Percentiles rank a stretch among this genome's conserved stretches.
Evolutionary conservation across 2,888 invertebrate genomes (phyloP).

Genomic region (Trissonchulus latispiculum): DNA sequence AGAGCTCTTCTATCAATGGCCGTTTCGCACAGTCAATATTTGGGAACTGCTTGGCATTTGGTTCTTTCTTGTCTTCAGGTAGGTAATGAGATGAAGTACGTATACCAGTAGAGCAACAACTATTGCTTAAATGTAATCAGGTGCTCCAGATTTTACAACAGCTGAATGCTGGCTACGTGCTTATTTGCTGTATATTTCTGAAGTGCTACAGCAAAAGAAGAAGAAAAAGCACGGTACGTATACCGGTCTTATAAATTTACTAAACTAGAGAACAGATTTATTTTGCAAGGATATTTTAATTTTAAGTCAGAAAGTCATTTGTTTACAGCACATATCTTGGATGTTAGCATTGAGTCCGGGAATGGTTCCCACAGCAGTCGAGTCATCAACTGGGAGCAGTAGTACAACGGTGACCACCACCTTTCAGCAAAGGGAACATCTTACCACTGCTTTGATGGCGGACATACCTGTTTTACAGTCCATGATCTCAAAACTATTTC

Average conservation of each 20-base stretch:
- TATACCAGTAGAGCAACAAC: too few species aligned
- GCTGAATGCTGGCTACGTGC: background rate
- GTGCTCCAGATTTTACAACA: background rate
- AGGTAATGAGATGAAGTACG: slow-evolving; percentile 4
- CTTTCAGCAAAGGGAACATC: slow-evolving; percentile 38
- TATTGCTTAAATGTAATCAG: background rate
- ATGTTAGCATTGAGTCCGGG: slow-evolving; percentile 89
- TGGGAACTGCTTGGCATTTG: slow-evolving; percentile 89
- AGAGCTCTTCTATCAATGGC: slow-evolving; percentile 75
- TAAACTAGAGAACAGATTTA: too few species aligned
- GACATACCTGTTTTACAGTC: slow-evolving; percentile 67
- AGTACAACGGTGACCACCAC: too few species aligned
- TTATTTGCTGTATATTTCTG: too few species aligned
- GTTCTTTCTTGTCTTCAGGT: slow-evolving; percentile 81
- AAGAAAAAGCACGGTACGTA: too few species aligned
- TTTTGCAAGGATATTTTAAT: too few species aligned
- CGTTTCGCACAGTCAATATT: slow-evolving; percentile 76
- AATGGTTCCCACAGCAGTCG: too few species aligned
- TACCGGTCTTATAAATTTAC: too few species aligned
- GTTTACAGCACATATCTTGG: slow-evolving; percentile 62
- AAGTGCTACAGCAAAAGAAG: too few species aligned
- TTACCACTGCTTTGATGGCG: slow-evolving; percentile 91
- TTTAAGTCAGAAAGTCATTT: too few species aligned
- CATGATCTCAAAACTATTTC: slow-evolving; percentile 32
- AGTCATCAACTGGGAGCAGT: too few species aligned